Percentiles rank a stretch among this genome's conserved stretches.
Evolutionary conservation across 2,113 vertebrate genomes (phyloP).

Genomic region (Sinocyclocheilus rhinocerous): DNA sequence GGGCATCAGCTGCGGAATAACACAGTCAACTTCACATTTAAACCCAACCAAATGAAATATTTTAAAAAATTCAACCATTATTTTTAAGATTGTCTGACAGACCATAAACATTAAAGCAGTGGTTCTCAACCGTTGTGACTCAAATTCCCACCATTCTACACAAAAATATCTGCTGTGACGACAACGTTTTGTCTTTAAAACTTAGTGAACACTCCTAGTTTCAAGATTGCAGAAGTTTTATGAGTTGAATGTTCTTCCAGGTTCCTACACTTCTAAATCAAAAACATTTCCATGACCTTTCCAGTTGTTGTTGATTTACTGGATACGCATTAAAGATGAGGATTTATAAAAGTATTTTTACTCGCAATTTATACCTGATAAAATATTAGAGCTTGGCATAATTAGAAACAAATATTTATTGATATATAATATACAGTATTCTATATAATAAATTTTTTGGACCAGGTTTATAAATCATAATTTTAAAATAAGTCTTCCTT

Average conservation of each 20-base stretch:
- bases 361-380: neutral
- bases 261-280: neutral
- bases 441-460: no score
- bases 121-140: neutral
- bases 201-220: neutral
- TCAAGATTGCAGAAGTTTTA: no score
- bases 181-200: neutral
- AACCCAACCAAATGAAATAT: neutral
- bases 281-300: neutral
- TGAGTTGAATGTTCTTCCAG: neutral
- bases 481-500: no score
- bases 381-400: neutral
- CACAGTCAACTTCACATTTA: slow-evolving; percentile 1
- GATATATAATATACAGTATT: no score
- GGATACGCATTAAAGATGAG: neutral
- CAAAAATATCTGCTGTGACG: neutral
- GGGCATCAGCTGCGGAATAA: slow-evolving; percentile 84
- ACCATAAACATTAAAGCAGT: neutral
- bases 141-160: neutral
- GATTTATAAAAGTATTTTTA: neutral
- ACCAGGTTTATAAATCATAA: no score
- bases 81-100: neutral
- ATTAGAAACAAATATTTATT: neutral
- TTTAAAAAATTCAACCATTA: neutral
- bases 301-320: neutral